Evolutionary conservation across 2,888 invertebrate species (phyloP), one percentile per base, ranked within the genome.

Genomic region (Iphiclides podalirius): DNA sequence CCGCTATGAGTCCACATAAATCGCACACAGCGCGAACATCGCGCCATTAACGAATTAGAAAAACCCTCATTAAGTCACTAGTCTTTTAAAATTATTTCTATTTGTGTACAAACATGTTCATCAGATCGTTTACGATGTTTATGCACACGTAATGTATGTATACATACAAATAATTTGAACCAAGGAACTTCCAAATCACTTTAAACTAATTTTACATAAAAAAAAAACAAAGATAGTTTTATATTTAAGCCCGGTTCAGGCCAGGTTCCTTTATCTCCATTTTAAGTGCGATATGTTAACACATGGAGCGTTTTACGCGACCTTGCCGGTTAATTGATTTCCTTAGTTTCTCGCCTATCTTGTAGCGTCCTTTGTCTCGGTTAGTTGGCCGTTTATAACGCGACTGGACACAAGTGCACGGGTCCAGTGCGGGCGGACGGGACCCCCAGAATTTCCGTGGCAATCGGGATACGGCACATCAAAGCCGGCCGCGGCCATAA

Each of bases 401-500:
- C 28, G 8, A 9, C 6, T 3, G 28, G n/a, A 9, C 28, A 9
- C 34, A 33, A n/a, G n/a, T 9, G 34, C 23, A 34, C 34, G 23
- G 14, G 23, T 13, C 15, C 45, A 11, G 17, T 35, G 23, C 35
- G 23, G n/a, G 28, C 23, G 12, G 36, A 37, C 31, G 48, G 54
- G 55, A 51, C 53, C 55, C 65, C 65, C 64, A 64, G 63, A 65
- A 60, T 55, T 58, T 54, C 55, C 68, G 66, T 66, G 71, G 67
- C 73, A 67, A 73, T 73, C 74, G 72, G 75, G 73, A 70, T 73
- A 72, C 72, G 72, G 63, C 52, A 59, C 56, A 58, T 84, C 81
- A 85, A 85, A 85, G 83, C 72, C 60, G 66, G 53, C 87, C 87
- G 87, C 79, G 67, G 67, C 76, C 79, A 71, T 88, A 87, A 85